phyloP scores from a whole-genome alignment of 2,113 vertebrate species.

The Sturnira hondurensis region DNA sequence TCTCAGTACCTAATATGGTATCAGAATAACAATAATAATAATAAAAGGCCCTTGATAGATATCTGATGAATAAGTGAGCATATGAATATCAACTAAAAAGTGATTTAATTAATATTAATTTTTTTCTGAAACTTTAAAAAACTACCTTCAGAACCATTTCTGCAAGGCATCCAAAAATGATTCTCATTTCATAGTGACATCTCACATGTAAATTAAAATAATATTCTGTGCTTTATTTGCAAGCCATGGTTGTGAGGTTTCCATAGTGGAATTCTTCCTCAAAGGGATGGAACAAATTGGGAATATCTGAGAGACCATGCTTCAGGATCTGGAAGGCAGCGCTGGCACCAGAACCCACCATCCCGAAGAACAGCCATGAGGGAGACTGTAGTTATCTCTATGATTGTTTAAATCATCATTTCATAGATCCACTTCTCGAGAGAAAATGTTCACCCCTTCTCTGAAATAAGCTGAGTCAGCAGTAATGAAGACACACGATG shows the following conservation, averaged over 20 bases:
- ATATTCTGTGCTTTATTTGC: background rate
- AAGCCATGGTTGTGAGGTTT: background rate
- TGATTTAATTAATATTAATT: background rate
- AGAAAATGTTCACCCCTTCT: background rate
- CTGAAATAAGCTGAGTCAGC: background rate
- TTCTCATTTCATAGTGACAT: background rate
- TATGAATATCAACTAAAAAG: background rate
- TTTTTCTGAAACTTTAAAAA: background rate
- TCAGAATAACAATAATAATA: background rate
- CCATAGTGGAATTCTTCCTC: background rate
- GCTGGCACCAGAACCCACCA: background rate
- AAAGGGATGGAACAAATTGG: background rate
- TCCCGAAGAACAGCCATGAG: background rate
- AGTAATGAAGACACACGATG: background rate
- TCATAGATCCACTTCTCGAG: background rate
- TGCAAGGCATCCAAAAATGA: background rate
- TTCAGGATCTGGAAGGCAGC: background rate
- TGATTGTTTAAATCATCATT: background rate
- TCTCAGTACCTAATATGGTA: background rate
- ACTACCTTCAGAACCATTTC: background rate
- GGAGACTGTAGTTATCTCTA: background rate
- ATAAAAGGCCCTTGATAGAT: background rate
- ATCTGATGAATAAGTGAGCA: background rate
- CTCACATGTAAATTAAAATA: background rate
- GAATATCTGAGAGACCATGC: background rate